Evolutionary conservation across 2,888 invertebrate genomes (phyloP).

Genomic region (Branchinecta sandiegonensis): DNA sequence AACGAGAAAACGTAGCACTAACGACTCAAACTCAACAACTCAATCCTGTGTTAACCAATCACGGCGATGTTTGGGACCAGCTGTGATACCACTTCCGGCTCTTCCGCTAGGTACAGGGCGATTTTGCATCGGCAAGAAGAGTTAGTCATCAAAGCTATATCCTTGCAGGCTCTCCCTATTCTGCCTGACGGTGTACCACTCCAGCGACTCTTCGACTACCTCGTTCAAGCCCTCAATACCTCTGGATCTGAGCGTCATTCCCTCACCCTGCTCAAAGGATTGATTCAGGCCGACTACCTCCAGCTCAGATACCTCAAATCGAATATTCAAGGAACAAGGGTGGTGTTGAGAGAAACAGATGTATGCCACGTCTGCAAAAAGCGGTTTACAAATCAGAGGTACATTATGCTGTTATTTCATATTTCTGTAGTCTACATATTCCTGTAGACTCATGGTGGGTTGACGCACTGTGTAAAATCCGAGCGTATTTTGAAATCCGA

Average conservation of each 20-base stretch:
- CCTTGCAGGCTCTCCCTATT: not conserved
- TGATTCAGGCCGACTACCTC: conserved; percentile 3
- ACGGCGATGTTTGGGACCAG: no score
- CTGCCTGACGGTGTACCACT: conserved; percentile 3
- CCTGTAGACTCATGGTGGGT: no score
- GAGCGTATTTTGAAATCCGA: no score
- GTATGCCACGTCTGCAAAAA: conserved; percentile 86
- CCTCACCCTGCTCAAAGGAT: not conserved
- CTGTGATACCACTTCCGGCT: no score
- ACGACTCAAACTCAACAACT: no score
- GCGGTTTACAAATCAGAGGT: conserved; percentile 80
- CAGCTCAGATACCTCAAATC: not conserved
- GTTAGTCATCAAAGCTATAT: no score
- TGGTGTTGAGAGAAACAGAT: conserved; percentile 69
- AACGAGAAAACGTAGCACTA: no score
- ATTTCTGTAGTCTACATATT: no score
- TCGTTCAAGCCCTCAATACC: conserved; percentile 7
- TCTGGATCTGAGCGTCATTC: conserved; percentile 6
- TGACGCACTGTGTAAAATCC: no score
- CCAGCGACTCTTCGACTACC: not conserved
- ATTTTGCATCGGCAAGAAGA: no score
- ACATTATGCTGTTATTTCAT: conserved; percentile 21
- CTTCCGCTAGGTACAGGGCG: no score
- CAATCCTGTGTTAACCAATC: no score
- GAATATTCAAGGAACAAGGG: conserved; percentile 37